These are phyloP conservation scores for Balearica regulorum DNA, from an alignment of 2,797 vertebrate genomes.

Conservation along the genomic window DNA sequence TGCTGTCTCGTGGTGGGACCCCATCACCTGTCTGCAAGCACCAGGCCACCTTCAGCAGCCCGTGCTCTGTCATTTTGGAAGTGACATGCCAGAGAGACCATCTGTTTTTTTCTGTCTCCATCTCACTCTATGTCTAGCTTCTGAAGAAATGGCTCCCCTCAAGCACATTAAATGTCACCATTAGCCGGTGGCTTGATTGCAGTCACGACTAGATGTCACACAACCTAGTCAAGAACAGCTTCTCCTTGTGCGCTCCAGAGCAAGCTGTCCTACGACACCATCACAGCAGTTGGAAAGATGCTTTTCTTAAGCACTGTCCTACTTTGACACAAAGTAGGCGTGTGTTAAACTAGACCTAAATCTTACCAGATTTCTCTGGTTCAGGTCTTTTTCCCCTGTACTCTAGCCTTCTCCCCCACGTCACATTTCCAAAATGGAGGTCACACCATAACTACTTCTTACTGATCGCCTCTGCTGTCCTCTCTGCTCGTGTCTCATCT, in stretches of 20 bases:
- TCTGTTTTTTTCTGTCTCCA: neutral
- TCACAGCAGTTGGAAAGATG: accelerated
- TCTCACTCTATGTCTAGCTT: neutral
- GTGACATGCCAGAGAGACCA: neutral
- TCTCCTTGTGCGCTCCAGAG: neutral
- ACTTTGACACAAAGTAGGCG: neutral
- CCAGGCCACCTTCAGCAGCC: neutral
- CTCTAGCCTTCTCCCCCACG: neutral
- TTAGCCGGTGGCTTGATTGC: neutral
- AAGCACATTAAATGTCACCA: neutral
- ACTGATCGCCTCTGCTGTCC: neutral
- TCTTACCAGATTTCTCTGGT: neutral
- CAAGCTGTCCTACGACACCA: neutral
- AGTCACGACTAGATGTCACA: neutral
- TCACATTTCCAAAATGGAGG: neutral
- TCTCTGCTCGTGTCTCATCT: neutral
- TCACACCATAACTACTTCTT: neutral
- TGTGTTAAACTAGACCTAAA: slow-evolving; percentile 30
- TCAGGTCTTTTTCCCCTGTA: neutral
- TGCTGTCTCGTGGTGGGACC: neutral
- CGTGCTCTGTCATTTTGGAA: neutral
- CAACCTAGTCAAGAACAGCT: neutral
- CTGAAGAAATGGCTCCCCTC: neutral
- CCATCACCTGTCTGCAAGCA: neutral
- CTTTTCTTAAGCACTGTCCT: slow-evolving; percentile 27